phyloP scores from a whole-genome alignment of 1,140 invertebrate genomes.

The Diachasmimorpha longicaudata region DNA sequence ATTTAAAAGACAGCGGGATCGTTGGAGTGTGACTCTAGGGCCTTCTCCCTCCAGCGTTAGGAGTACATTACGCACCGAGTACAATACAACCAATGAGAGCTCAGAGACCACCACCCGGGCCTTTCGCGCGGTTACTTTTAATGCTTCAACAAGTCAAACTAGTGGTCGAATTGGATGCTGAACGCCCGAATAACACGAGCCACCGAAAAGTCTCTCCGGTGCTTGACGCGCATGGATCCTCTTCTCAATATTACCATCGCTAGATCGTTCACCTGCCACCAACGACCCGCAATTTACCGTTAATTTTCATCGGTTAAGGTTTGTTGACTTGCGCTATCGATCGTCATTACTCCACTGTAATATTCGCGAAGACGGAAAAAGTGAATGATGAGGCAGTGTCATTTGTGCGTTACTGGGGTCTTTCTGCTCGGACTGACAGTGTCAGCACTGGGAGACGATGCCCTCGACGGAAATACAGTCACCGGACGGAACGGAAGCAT shows the following conservation, averaged over 20 bases:
- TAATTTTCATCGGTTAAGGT: background rate
- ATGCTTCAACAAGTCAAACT: constrained; percentile 26
- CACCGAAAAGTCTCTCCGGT: background rate
- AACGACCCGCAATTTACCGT: background rate
- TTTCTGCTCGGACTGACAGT: background rate
- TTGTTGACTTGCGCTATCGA: constrained; percentile 2
- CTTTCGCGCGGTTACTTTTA: background rate
- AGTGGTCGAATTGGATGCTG: constrained; percentile 42
- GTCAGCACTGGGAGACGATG: background rate
- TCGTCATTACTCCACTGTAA: background rate
- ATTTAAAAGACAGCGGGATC: background rate
- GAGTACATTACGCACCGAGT: constrained; percentile 6
- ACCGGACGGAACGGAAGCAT: background rate
- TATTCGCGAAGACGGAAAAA: background rate
- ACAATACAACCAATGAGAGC: background rate
- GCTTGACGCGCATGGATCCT: background rate
- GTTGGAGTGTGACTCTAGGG: background rate
- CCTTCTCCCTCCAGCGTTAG: background rate
- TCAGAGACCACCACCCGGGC: background rate
- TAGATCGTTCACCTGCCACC: background rate
- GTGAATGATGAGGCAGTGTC: background rate
- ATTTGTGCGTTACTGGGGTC: background rate
- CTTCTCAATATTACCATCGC: background rate
- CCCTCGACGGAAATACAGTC: background rate
- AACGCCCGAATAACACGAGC: background rate